phyloP scores from a whole-genome alignment of 2,888 invertebrate genomes.

The Beris morrisii region DNA sequence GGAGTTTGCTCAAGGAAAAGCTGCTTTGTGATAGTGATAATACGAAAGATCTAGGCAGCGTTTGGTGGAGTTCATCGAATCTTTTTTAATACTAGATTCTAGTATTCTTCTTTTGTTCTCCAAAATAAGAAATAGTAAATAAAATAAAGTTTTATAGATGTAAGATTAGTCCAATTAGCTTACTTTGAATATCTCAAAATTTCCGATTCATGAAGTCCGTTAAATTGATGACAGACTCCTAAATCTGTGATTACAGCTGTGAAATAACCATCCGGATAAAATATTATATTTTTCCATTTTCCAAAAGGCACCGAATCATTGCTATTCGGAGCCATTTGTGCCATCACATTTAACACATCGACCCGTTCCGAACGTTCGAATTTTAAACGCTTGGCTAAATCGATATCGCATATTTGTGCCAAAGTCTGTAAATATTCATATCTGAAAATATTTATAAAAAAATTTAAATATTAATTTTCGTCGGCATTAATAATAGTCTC shows the following conservation, averaged over 20 bases:
- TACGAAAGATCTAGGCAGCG: too few relatives aligned
- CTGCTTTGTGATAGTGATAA: too few relatives aligned
- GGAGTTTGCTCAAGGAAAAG: too few relatives aligned
- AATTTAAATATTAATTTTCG: too few relatives aligned
- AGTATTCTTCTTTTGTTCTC: too few relatives aligned
- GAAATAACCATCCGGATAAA: constrained; percentile 25
- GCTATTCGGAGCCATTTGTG: constrained; percentile 7
- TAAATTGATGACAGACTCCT: constrained; percentile 29
- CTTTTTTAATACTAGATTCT: too few relatives aligned
- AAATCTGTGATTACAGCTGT: constrained; percentile 25
- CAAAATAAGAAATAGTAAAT: too few relatives aligned
- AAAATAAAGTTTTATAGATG: too few relatives aligned
- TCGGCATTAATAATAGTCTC: too few relatives aligned
- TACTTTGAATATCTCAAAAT: constrained; percentile 17
- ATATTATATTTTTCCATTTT: constrained; percentile 10
- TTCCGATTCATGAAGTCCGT: constrained; percentile 23
- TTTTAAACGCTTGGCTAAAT: constrained; percentile 25
- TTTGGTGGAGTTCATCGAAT: too few relatives aligned
- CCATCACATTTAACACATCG: constrained; percentile 20
- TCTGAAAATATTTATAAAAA: constrained; percentile 6
- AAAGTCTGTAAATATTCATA: constrained; percentile 24
- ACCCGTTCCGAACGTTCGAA: constrained; percentile 9
- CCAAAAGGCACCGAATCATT: constrained; percentile 17
- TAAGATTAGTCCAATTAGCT: background rate
- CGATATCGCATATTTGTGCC: constrained; percentile 23